A percentile compares a stretch with the other conserved stretches of the same genome.
Conservation (phyloP, 2,888 invertebrate species). For the Agrochola lota region DNA sequence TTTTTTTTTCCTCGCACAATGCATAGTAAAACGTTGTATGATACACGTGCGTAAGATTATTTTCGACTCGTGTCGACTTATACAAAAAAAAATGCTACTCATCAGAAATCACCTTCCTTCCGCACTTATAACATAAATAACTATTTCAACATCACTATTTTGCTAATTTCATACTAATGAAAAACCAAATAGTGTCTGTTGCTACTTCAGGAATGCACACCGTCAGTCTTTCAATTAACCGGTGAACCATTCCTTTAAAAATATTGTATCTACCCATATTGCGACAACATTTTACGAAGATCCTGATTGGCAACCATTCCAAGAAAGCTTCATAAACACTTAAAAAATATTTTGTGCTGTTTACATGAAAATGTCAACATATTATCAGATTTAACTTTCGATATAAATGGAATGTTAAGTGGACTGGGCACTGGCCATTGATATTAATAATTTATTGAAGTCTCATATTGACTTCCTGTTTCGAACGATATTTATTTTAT, state of each 20-base stretch:
- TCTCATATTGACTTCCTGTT: slow-evolving; percentile 13
- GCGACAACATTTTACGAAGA: not conserved
- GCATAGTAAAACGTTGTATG: no score
- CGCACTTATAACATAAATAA: no score
- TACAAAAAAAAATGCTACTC: no score
- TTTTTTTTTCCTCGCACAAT: no score
- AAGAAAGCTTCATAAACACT: not conserved
- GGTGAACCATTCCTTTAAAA: not conserved
- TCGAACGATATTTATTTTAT: not conserved
- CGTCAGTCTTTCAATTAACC: not conserved
- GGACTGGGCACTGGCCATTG: slow-evolving; percentile 1
- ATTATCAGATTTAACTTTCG: slow-evolving; percentile 13
- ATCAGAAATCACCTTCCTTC: no score
- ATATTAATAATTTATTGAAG: slow-evolving; percentile 12
- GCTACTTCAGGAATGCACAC: not conserved
- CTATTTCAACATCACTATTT: no score
- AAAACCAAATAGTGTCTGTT: not conserved
- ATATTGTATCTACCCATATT: not conserved
- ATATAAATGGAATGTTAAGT: slow-evolving; percentile 34
- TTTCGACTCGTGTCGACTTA: no score
- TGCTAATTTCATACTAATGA: no score
- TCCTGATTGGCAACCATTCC: not conserved
- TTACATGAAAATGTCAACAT: not conserved
- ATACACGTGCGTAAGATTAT: no score
- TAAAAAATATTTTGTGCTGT: not conserved